phyloP scores from a whole-genome alignment of 64 coral and sea anemone genomes.

The Actinia equina region DNA sequence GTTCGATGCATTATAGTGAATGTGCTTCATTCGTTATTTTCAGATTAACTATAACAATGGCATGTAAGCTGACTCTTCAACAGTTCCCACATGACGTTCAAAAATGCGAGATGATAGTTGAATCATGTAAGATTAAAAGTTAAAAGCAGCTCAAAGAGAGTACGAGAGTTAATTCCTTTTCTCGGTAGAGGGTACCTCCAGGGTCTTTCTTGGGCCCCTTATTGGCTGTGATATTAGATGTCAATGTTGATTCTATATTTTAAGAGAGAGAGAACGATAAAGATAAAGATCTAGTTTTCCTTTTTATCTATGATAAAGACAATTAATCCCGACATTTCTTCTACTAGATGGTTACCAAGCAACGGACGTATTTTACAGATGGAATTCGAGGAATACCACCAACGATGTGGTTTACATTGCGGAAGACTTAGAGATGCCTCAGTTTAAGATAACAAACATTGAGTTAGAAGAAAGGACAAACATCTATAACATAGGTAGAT shows the following conservation, averaged over 20 bases:
- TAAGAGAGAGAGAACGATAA: too few species aligned
- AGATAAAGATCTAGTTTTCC: too few species aligned
- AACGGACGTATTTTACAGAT: conserved; percentile 83
- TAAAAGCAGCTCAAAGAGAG: not conserved
- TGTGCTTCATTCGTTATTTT: not conserved
- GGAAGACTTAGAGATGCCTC: conserved; percentile 87
- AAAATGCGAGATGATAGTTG: conserved; percentile 78
- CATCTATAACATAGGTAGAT: conserved; percentile 84
- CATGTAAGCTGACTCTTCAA: conserved; percentile 88
- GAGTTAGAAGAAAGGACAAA: conserved; percentile 72
- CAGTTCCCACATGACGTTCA: conserved; percentile 93
- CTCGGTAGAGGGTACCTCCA: too few species aligned
- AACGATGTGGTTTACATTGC: conserved; percentile 80
- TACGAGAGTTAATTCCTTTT: too few species aligned
- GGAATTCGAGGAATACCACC: conserved; percentile 76
- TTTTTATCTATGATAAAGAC: too few species aligned
- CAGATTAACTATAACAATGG: conserved; percentile 93
- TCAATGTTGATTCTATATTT: too few species aligned
- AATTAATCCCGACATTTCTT: not conserved
- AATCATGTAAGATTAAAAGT: conserved; percentile 76
- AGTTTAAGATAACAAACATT: conserved; percentile 82
- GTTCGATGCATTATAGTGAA: not conserved
- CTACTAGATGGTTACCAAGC: conserved; percentile 84
- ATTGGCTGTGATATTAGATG: too few species aligned
- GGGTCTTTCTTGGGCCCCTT: too few species aligned